Evolutionary conservation across 2,797 vertebrate species (phyloP), one percentile per base, ranked within the genome.

Genomic region (Chaetodon trifasciatus): DNA sequence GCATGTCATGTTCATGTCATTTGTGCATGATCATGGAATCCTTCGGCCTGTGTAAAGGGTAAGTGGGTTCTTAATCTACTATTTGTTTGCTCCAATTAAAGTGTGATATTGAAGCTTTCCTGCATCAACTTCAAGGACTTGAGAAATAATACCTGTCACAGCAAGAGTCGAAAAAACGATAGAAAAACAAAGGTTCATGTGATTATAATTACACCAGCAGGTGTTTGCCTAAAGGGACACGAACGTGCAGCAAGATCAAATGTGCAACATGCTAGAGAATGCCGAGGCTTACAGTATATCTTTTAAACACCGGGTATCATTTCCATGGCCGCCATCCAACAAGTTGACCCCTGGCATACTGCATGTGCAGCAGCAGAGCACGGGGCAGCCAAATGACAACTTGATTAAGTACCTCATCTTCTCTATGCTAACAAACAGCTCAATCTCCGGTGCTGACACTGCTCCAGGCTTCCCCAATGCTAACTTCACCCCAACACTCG

Each of bases 331-430:
- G 47, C 35, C 46, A 46, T 7, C 40, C 42, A 61, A 44, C 28
- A 53, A 66, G 78, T 40, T 83, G 72, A 79, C 50, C 65, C 76
- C 40, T n/a, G 61, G 50, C 60, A 80, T 3, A 49, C 47, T 85
- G 40, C 28, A 78, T 39, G 23, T 66, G 72, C 66, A 57, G 72
- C 74, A 85, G 50, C 66, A 77, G 40, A 79, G 76, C 62, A 40
- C 0, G 1, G 10, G 46, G 74, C 32, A 60, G 63, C 73, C 67
- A 78, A 89, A 49, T 70, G 90, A 91, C 87, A 86, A 44, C 44
- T 57, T 92, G 92, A 94, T 90, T 76, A 83, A 94, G 81, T 8
- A 65, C 84, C 89, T 89, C 71, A 80, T 87, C 83, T 62, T 66
- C 65, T 21, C 72, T 65, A 32, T 42, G 81, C 80, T 80, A 90